These are phyloP conservation scores for Piliocolobus tephrosceles DNA, from an alignment of 2,113 vertebrate species.

Conservation along the genomic window DNA sequence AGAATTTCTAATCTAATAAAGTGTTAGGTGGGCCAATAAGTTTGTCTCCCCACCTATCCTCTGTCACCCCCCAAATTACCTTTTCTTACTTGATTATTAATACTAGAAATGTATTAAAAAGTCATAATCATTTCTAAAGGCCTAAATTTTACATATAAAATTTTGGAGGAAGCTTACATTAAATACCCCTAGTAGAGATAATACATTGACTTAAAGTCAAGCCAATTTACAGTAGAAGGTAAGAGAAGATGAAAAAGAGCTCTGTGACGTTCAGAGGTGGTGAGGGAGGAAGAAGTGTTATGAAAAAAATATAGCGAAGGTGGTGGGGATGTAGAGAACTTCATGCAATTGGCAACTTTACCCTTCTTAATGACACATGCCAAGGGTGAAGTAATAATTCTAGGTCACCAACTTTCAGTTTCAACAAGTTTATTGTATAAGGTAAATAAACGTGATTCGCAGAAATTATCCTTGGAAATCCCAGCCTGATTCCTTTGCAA, in stretches of 20 bases:
- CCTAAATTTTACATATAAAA: neutral
- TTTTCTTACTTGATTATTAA: conserved; percentile 8
- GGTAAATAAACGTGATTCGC: neutral
- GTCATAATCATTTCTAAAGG: neutral
- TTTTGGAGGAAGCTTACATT: neutral
- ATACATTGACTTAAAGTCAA: neutral
- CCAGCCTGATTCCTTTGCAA: neutral
- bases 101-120: neutral
- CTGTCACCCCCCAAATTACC: neutral
- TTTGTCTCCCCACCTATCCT: rapidly evolving
- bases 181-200: neutral
- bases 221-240: neutral
- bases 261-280: neutral
- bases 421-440: neutral
- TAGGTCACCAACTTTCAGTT: neutral
- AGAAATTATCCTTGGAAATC: neutral
- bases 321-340: neutral
- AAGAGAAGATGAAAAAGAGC: neutral
- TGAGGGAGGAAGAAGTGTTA: neutral
- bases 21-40: neutral
- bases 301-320: neutral
- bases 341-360: neutral
- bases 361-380: neutral
- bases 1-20: neutral
- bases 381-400: neutral